Evolutionary conservation across 2,888 invertebrate genomes (phyloP), one percentile per base, ranked within the genome.

Genomic region (Ceramica pisi): DNA sequence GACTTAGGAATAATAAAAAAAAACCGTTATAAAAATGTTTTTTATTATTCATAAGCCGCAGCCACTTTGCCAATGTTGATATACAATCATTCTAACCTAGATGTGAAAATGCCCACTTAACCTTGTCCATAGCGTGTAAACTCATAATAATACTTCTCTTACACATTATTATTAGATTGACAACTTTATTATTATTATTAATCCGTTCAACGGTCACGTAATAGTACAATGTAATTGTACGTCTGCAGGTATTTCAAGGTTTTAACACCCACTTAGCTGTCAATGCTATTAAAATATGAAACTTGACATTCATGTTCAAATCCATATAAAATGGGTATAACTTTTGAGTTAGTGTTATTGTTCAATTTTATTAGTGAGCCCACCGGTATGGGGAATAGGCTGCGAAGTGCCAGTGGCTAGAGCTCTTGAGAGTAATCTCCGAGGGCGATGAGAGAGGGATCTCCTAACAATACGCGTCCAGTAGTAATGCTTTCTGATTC

Each of bases 121-220:
- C 75, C 77, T 78, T 67, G 80, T 26, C 8, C n/a, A 23, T 38
- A 44, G 44, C 23, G 51, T 69, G 62, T 66, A 56, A 35, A 57
- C 31, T 60, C 12, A 21, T 31, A 46, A 31, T 55, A 65, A 73
- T 65, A 50, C 44, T 57, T 41, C 7, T 44, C 19, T 63, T 48
- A 63, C 31, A 53, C 16, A 14, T 9, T 19, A 60, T 62, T 57
- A 61, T 68, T 59, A 68, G 60, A 74, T 67, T 55, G 64, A 71
- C 75, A 67, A 59, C 48, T 74, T 46, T 66, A 75, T 78, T 66
- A 80, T 71, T 70, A 68, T 67, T 61, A 78, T 63, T 80, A 65
- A 44, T 65, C n/a, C 12, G 14, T n/a, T 53, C 60, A 65, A 64
- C 56, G 19, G 55, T 69, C 66, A 73, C 63, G 64, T 80, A 70